phyloP scores from a whole-genome alignment of 2,888 invertebrate species.

The Pogonocherus hispidulus region DNA sequence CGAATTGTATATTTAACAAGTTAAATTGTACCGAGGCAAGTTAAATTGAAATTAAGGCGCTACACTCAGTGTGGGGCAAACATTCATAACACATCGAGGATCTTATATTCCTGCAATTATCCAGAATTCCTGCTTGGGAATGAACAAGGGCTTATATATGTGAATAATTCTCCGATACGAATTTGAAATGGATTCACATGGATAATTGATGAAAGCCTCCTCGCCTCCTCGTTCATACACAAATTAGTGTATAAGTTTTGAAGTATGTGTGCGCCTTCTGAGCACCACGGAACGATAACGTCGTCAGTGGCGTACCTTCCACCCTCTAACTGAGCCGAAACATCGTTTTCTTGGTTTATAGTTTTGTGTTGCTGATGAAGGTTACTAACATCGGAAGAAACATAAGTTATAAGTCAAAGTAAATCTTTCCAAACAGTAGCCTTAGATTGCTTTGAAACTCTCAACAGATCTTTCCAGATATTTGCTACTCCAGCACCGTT shows the following conservation, averaged over 20 bases:
- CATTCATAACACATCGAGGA: constrained; percentile 57
- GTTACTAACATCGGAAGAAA: too few relatives aligned
- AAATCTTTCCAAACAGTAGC: too few relatives aligned
- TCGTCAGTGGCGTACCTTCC: background rate
- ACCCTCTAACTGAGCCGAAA: too few relatives aligned
- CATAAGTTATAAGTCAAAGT: too few relatives aligned
- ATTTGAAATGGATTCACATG: constrained; percentile 50
- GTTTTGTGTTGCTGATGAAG: too few relatives aligned
- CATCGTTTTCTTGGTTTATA: too few relatives aligned
- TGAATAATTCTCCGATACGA: constrained; percentile 55
- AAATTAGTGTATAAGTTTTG: constrained; percentile 43
- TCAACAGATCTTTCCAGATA: too few relatives aligned
- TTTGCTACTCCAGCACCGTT: too few relatives aligned
- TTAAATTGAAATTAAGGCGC: constrained; percentile 54
- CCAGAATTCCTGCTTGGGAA: constrained; percentile 51
- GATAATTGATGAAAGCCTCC: constrained; percentile 52
- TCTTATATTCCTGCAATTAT: constrained; percentile 57
- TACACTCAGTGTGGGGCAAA: constrained; percentile 38
- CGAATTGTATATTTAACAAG: constrained; percentile 50
- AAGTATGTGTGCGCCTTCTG: constrained; percentile 27
- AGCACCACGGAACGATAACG: constrained; percentile 11
- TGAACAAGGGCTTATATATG: constrained; percentile 53
- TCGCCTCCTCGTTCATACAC: constrained; percentile 40
- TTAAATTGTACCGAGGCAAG: constrained; percentile 53
- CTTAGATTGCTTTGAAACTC: too few relatives aligned